Base-by-base conservation (phyloP, 2,113 vertebrate species). In the Clarias magur region DNA sequence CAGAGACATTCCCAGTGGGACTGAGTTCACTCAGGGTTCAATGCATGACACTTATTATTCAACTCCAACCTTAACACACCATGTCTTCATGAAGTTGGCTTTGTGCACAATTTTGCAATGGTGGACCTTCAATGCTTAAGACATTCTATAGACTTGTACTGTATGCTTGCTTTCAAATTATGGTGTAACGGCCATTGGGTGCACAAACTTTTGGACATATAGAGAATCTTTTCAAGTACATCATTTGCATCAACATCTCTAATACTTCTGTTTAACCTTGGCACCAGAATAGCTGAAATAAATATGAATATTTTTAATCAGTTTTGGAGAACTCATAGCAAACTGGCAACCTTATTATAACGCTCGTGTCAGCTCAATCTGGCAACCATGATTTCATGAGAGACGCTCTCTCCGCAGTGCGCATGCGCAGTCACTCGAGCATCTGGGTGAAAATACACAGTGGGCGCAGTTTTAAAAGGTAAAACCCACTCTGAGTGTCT, bases 391-490 rank as follows among this genome's bases (percentile, higher is more conserved):
- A 17, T 4, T 2, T 42, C 15, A 3, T 6, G 30, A 60, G 27
- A 9, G 62, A 2, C 4, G 42, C 13, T 15, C 34, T 53, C 9
- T 65, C 8, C 53, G 38, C 21, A 68, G 63, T 65, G 65, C 63
- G 84, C 84, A 80, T 21, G 85, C 85, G 84, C 53, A 80, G 63
- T 57, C 8, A 70, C 10, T 25, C 7, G 1, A 19, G 63, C 63
- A 34, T 68, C 76, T 4, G 65, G 27, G 63, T 19, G 63, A 54
- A 25, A 56, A 65, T 2, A 13, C 5, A 13, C 85, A 25, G 8
- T 70, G 76, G 76, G 53, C 7, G 53, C 85, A 25, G 76, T 70
- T 38, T 19, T 21, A 19, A 9, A n/a, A 85, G 72, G 72, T 78
- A 9, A n/a, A 62, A 5, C 53, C 27, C 17, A 16, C 30, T 53